Evolutionary conservation across 2,113 vertebrate genomes (phyloP), one percentile per base, ranked within the genome.

Genomic region (Toxotes jaculatrix): DNA sequence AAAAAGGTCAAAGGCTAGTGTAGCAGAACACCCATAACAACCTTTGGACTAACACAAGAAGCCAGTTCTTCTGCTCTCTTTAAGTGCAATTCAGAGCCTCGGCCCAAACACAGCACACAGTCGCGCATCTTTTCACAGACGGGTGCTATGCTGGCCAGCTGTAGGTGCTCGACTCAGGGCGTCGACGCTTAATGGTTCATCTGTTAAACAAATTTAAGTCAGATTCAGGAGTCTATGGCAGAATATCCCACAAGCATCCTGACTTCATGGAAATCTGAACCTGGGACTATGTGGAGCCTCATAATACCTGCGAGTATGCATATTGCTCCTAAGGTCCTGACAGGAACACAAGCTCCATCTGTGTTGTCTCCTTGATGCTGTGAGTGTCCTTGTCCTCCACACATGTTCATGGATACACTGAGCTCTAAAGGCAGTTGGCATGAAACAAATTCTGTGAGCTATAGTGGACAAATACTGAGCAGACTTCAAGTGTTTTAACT

Each of bases 131-230:
- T 70, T 59, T 82, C 61, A 74, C 49, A 72, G 61, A 70, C 3
- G 7, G n/a, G n/a, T n/a, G 77, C 80, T 55, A 17, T 59, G 77
- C 71, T 42, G 23, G 69, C 75, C 81, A 79, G 51, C 70, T 70
- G 59, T 78, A 67, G 76, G 57, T 69, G 61, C 64, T 74, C 14
- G 6, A 73, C 55, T 79, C 66, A 77, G 62, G 62, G 73, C 38
- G 23, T 76, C n/a, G 0, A 77, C 42, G 27, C n/a, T 68, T 81
- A 76, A 79, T 61, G 27, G 59, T 61, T 83, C 66, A 82, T 82
- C 80, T 79, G 62, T 77, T 79, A 36, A 69, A 83, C 55, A 81
- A 85, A 74, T 70, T 70, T 3, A 67, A 83, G 83, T 53, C 43
- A 27, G 5, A 79, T 77, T 47, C 11, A 40, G 13, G 40, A 74